These are phyloP conservation scores for Pipra filicauda DNA, from an alignment of 2,113 vertebrate genomes.

Conservation along the genomic window DNA sequence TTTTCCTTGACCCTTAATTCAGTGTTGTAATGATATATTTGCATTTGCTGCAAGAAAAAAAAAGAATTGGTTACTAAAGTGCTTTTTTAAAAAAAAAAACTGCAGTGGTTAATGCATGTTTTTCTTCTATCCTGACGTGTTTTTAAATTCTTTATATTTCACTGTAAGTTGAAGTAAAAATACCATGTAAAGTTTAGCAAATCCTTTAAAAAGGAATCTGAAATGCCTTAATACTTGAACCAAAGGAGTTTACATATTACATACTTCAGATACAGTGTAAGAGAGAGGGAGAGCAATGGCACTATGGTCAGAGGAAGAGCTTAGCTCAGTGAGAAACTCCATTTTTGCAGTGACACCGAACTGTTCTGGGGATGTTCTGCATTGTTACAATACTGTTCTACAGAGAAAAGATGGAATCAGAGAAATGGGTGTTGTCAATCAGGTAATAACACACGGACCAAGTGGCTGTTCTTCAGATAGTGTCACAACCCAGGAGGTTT, in stretches of 20 bases:
- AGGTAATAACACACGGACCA: rapidly evolving
- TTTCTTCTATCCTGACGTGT: constrained; percentile 64
- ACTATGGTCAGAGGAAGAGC: not conserved
- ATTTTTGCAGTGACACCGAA: not conserved
- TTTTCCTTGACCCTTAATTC: constrained; percentile 65
- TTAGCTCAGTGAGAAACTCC: not conserved
- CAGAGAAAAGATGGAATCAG: not conserved
- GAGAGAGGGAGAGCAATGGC: not conserved
- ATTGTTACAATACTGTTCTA: rapidly evolving
- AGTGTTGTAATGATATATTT: constrained; percentile 59
- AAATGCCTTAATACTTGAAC: constrained; percentile 84
- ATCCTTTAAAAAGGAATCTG: constrained; percentile 71
- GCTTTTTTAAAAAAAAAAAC: constrained; percentile 10
- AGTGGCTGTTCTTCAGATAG: not conserved
- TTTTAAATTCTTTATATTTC: constrained; percentile 75
- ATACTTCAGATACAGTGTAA: not conserved
- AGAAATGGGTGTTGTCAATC: rapidly evolving
- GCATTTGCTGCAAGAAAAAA: not conserved
- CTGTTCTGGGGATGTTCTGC: not conserved
- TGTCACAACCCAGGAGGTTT: not conserved
- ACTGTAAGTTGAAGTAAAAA: constrained; percentile 61
- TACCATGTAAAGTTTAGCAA: constrained; percentile 47
- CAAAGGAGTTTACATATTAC: constrained; percentile 77
- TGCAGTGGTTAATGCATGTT: constrained; percentile 73
- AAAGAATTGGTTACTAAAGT: constrained; percentile 49